Evolutionary conservation across 2,888 invertebrate species (phyloP), one percentile per base, ranked within the genome.

Genomic region (Mimachlamys varia): DNA sequence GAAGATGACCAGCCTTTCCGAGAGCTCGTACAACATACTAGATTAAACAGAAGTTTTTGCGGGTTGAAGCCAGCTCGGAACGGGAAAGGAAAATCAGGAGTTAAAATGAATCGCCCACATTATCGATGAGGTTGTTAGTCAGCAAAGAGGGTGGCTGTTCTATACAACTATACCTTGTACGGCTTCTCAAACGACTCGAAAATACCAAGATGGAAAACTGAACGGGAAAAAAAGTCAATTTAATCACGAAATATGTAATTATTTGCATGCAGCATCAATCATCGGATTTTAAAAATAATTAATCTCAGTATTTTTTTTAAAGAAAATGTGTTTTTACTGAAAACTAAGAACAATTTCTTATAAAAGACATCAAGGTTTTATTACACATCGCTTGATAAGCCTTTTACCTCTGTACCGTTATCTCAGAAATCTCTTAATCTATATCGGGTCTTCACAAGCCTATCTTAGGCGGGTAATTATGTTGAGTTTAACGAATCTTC

Each of bases 381-480:
- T 76, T 27, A 33, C 33, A 76, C 76, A 19, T 76, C 27, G 44
- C 44, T 44, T 44, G 44, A 7, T 44, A 44, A 44, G 44, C 44
- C 27, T 33, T 12, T 12, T 15, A 22, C 76, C 27, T 10, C 76
- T 76, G 19, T 33, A 1, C 4, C 13, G 27, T 19, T 76, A 76
- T 76, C 33, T 76, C 33, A 76, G 33, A 76, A 33, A 33, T 33
- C 76, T 76, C 44, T 33, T 33, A 33, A 27, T 76, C 13, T 76
- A 76, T 76, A 22, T 27, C 27, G 27, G 76, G 27, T 33, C 33
- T 76, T 76, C 76, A 7, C 27, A 76, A 76, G 22, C 76, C 7
- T 76, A 76, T 76, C 27, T 4, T 33, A 76, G 33, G 76, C 76
- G 33, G 76, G 76, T 76, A 76, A 76, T 76, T 76, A 76, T 76